phyloP scores from a whole-genome alignment of 2,797 vertebrate genomes.

The Crocodylus rhombifer region DNA sequence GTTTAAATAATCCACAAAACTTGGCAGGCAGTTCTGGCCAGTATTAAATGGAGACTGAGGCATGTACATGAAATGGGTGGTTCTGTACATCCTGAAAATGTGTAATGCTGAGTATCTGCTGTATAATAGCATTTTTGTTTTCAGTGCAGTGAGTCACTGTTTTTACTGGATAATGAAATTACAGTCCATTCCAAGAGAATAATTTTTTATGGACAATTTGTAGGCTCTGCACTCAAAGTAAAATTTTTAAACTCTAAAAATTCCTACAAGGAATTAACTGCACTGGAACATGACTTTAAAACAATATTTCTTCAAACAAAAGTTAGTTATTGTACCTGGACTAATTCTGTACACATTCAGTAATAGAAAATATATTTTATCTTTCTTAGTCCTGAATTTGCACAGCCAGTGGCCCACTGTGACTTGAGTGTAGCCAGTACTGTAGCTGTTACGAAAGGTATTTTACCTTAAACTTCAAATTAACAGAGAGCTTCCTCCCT shows the following conservation, averaged over 20 bases:
- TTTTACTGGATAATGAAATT: conserved; percentile 66
- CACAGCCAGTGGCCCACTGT: not conserved
- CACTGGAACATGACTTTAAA: conserved; percentile 40
- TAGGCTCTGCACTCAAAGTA: conserved; percentile 46
- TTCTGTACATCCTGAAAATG: not conserved
- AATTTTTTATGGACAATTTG: conserved; percentile 30
- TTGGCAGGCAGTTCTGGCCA: conserved; percentile 1
- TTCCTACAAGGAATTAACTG: conserved; percentile 39
- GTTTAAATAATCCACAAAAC: not conserved
- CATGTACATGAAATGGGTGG: not conserved
- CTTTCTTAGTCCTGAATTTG: conserved; percentile 48
- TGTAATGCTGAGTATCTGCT: conserved; percentile 30
- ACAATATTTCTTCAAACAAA: conserved; percentile 39
- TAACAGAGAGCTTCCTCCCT: not conserved
- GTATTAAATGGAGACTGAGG: conserved; percentile 16
- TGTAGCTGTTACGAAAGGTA: conserved; percentile 24
- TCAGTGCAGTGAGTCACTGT: conserved; percentile 19
- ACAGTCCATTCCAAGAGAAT: conserved; percentile 43
- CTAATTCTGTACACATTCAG: not conserved
- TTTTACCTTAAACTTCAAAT: conserved; percentile 34
- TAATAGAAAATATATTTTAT: conserved; percentile 55
- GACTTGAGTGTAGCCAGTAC: conserved; percentile 30
- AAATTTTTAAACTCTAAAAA: conserved; percentile 59
- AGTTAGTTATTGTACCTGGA: not conserved
- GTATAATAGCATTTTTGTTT: conserved; percentile 21